Conservation (phyloP, 2,113 vertebrate species). For the Holacanthus passer region DNA sequence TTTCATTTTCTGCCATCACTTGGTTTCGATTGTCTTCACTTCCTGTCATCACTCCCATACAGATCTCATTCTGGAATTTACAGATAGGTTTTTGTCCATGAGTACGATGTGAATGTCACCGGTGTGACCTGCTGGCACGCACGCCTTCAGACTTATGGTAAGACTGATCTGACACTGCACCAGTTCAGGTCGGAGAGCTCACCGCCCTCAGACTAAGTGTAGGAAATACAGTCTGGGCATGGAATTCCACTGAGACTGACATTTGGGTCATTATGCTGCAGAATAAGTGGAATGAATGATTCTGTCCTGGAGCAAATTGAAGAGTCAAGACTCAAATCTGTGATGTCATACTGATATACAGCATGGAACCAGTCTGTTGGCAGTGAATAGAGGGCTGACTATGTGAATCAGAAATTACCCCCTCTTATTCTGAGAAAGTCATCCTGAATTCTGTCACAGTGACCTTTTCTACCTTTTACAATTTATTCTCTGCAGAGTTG, state of each 20-base stretch:
- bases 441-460: constrained; percentile 53
- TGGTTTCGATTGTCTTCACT: neutral
- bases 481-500: constrained; percentile 43
- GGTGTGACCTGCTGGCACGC: neutral
- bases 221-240: neutral
- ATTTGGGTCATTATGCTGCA: constrained; percentile 29
- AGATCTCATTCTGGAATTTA: neutral
- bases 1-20: neutral
- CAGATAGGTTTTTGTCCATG: neutral
- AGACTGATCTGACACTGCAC: neutral
- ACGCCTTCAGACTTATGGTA: neutral
- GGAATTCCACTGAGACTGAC: constrained; percentile 22
- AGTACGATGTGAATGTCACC: neutral
- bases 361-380: constrained; percentile 5
- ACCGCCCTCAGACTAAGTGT: neutral
- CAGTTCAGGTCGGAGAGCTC: constrained; percentile 2
- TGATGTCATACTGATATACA: constrained; percentile 56
- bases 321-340: constrained; percentile 30
- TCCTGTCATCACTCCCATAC: neutral
- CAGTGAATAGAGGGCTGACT: constrained; percentile 29
- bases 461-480: constrained; percentile 53
- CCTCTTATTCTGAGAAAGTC: constrained; percentile 32
- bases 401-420: constrained; percentile 41
- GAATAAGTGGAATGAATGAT: constrained; percentile 36
- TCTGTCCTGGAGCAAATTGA: constrained; percentile 15